Evolutionary conservation across 1,140 invertebrate genomes (phyloP).

Genomic region (Phortica variegata): DNA sequence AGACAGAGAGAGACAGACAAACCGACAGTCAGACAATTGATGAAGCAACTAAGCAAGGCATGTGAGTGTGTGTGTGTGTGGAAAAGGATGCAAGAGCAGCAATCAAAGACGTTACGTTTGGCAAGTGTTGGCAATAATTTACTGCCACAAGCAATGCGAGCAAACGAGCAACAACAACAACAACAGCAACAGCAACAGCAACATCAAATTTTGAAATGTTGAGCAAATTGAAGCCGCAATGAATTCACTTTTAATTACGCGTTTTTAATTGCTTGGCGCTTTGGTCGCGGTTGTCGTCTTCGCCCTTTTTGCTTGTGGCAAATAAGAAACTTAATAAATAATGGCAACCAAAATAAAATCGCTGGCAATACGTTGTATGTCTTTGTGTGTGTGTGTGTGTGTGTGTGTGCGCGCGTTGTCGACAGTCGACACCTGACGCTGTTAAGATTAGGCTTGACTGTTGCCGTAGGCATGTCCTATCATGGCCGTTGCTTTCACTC

Average conservation of each 20-base stretch:
- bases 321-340: not conserved
- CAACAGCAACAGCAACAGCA: not conserved
- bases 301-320: not conserved
- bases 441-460: not conserved
- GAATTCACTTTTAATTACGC: conserved; percentile 26
- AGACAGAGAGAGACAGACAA: too few species aligned
- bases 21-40: too few species aligned
- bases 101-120: conserved; percentile 6
- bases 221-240: conserved; percentile 2
- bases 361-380: not conserved
- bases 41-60: too few species aligned
- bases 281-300: not conserved
- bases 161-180: not conserved
- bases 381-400: not conserved
- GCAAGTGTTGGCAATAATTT: not conserved
- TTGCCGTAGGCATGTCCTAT: not conserved
- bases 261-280: conserved; percentile 1
- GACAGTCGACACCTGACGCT: not conserved
- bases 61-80: too few species aligned
- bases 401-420: not conserved
- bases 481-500: not conserved
- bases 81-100: conserved; percentile 16
- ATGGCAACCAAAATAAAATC: too few species aligned
- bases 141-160: not conserved
- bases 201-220: not conserved